A percentile compares a stretch with the other conserved stretches of the same genome.
Evolutionary conservation across 2,888 invertebrate genomes (phyloP).

Genomic region (Tryphoninae sp.): DNA sequence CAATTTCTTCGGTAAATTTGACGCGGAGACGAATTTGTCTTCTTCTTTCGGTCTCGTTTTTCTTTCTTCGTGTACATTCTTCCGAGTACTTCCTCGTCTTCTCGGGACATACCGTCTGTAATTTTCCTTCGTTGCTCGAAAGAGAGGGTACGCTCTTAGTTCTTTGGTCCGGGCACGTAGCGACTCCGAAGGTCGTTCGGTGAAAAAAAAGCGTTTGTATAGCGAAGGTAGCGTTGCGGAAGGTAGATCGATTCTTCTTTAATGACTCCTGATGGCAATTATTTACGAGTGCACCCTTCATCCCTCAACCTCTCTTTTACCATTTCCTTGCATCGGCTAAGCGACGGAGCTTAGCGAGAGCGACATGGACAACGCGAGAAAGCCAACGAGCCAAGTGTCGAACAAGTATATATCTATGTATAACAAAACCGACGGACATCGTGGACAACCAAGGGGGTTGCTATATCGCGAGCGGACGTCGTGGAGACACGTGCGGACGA

Average conservation of each 20-base stretch:
- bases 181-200: constrained; percentile 49
- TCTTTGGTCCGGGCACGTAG: constrained; percentile 56
- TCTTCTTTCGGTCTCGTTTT: constrained; percentile 19
- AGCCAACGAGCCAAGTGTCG: constrained; percentile 47
- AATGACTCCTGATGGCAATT: constrained; percentile 75
- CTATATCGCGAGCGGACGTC: constrained; percentile 38
- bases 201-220: constrained; percentile 16
- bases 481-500: constrained; percentile 78
- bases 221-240: constrained; percentile 6
- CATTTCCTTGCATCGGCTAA: constrained; percentile 23
- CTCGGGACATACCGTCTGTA: constrained; percentile 39
- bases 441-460: constrained; percentile 64
- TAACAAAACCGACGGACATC: constrained; percentile 60
- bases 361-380: constrained; percentile 51
- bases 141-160: constrained; percentile 22
- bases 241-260: constrained; percentile 62
- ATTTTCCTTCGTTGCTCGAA: constrained; percentile 43
- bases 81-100: constrained; percentile 33
- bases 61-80: constrained; percentile 12
- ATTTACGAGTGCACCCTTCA: constrained; percentile 71
- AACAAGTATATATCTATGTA: constrained; percentile 24
- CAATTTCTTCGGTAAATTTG: constrained; percentile 59
- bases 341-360: constrained; percentile 37
- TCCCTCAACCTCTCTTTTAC: constrained; percentile 31
- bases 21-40: constrained; percentile 53